Conservation (phyloP, 2,113 vertebrate genomes). For the Pteronura brasiliensis region DNA sequence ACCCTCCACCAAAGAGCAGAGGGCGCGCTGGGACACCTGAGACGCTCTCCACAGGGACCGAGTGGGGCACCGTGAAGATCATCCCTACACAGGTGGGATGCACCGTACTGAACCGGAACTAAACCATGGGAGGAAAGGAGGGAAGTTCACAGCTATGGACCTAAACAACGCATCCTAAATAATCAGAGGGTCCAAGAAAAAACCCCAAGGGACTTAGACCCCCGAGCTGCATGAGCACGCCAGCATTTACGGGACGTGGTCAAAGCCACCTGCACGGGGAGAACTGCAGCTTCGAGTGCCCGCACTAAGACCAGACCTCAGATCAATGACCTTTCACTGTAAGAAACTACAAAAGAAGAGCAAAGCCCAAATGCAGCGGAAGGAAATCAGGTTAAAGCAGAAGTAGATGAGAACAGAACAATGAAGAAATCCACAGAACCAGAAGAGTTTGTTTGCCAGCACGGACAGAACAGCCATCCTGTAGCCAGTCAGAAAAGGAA, state of each 20-base stretch:
- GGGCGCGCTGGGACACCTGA: rapidly evolving
- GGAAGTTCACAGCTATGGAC: not conserved
- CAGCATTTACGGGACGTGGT: not conserved
- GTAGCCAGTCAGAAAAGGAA: not conserved
- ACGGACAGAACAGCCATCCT: not conserved
- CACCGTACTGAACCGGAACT: not conserved
- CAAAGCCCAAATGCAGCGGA: not conserved
- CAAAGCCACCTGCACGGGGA: not conserved
- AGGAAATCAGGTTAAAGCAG: not conserved
- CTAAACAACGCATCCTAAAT: not conserved
- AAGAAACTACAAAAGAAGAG: not conserved
- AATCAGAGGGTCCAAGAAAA: not conserved
- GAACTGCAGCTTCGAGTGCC: not conserved
- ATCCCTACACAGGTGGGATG: not conserved
- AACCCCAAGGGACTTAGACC: not conserved
- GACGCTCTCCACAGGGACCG: not conserved
- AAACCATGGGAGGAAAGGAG: not conserved
- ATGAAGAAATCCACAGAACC: not conserved
- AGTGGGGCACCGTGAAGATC: not conserved
- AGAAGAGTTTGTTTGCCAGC: not conserved
- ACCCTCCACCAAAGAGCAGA: not conserved
- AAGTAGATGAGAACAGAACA: not conserved
- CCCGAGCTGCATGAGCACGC: not conserved
- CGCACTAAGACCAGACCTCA: not conserved
- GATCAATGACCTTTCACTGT: not conserved